Percentiles rank a stretch among this genome's conserved stretches.
Evolutionary conservation across 2,888 invertebrate genomes (phyloP).

Genomic region (Drosophila fulvimacula): DNA sequence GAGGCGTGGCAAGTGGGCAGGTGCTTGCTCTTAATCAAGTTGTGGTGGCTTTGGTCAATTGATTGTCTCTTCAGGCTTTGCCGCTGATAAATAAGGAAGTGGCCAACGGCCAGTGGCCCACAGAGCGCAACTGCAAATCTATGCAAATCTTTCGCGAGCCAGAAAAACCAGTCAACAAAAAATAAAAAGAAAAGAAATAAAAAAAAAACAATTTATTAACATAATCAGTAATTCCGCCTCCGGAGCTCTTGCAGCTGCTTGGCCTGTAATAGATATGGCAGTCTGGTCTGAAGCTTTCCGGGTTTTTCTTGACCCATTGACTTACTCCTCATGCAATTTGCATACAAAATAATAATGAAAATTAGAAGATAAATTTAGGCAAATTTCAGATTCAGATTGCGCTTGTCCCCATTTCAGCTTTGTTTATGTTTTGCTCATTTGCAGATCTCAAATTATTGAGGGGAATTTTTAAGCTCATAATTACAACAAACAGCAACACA

Average conservation of each 20-base stretch:
- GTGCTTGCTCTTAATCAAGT: conserved; percentile 48
- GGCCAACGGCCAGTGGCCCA: conserved; percentile 33
- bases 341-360: conserved; percentile 1
- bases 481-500: conserved; percentile 62
- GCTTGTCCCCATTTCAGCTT: conserved; percentile 6
- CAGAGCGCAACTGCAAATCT: conserved; percentile 66
- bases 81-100: conserved; percentile 70
- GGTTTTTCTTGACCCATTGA: conserved; percentile 72
- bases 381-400: neutral
- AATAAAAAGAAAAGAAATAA: neutral
- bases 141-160: conserved; percentile 41
- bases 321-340: conserved; percentile 59
- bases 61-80: conserved; percentile 27
- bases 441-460: conserved; percentile 25
- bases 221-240: conserved; percentile 73
- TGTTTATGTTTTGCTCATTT: conserved; percentile 13
- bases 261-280: conserved; percentile 7
- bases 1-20: conserved; percentile 5
- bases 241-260: conserved; percentile 40
- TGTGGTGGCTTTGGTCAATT: conserved; percentile 37
- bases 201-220: conserved; percentile 68
- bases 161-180: conserved; percentile 67
- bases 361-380: conserved; percentile 24
- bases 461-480: conserved; percentile 53
- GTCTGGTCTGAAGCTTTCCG: conserved; percentile 25